A percentile compares a stretch with the other conserved stretches of the same genome.
Evolutionary conservation across 2,113 vertebrate genomes (phyloP).

Genomic region (Marmota flaviventris): DNA sequence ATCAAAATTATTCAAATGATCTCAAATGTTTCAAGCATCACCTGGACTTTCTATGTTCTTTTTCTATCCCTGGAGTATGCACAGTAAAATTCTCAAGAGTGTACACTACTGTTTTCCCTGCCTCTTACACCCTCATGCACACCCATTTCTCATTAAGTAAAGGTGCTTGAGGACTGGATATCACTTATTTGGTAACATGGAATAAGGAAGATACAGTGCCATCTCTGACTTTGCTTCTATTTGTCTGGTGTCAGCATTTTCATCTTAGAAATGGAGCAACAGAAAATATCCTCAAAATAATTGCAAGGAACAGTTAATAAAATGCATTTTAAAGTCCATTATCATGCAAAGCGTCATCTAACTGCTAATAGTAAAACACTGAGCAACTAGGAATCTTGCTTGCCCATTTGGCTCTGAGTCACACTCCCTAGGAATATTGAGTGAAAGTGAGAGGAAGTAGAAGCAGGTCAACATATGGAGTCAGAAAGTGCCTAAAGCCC

Average conservation of each 20-base stretch:
- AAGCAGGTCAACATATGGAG: neutral
- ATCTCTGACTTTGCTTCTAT: neutral
- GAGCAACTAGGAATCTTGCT: conserved; percentile 35
- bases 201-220: neutral
- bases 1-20: neutral
- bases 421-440: neutral
- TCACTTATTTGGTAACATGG: neutral
- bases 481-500: neutral
- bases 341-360: neutral
- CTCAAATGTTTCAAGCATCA: neutral
- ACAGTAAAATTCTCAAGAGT: neutral
- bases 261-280: conserved; percentile 12
- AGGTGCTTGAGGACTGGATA: neutral
- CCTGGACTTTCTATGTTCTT: neutral
- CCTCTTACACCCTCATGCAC: neutral
- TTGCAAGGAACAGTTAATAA: neutral
- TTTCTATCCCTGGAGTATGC: neutral
- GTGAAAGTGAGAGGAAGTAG: conserved; percentile 28
- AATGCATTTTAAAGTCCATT: conserved; percentile 1
- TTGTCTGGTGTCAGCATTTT: neutral
- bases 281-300: conserved; percentile 42
- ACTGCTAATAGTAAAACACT: conserved; percentile 40
- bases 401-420: conserved; percentile 18
- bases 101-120: neutral
- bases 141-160: neutral